Evolutionary conservation across 2,888 invertebrate species (phyloP), one percentile per base, ranked within the genome.

Genomic region (Drosophila eohydei): DNA sequence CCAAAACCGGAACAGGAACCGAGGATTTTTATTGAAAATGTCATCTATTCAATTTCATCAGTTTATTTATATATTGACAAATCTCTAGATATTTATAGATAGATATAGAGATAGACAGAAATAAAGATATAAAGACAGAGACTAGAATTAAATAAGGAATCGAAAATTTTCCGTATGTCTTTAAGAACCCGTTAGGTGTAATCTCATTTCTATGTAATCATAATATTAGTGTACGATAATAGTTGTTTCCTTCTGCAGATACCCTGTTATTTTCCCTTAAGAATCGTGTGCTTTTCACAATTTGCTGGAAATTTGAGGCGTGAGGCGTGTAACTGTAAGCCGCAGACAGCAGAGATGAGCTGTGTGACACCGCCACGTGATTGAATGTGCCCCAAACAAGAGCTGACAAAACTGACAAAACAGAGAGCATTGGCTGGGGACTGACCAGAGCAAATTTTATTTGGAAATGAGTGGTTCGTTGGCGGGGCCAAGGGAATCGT

Each of bases 381-480:
- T 80, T 78, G 78, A 78, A 72, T 76, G 80, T 72, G 71, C 50
- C 55, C 51, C 55, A 57, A 75, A 67, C 28, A 16, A 41, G 30
- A 59, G 46, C 55, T 51, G 51, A 61, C 70, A 61, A 46, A 41
- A 26, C 56, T 34, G 56, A 56, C 48, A 63, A 44, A 28, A 30
- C 54, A 28, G 28, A 7, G 40, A 41, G 28, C 58, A 44, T 55
- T 36, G 67, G 34, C 50, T 54, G 69, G 46, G 58, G 69, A 81
- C 78, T 89, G 85, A 87, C 85, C 85, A 78, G 55, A 89, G 50
- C 75, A 71, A 89, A 88, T 88, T 80, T 72, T 70, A 82, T 88
- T 79, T 82, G 79, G 59, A 79, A 83, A 71, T 73, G 80, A 71
- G 64, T 65, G 58, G 82, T 71, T 56, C 48, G 66, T 38, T 56